Evolutionary conservation across 2,113 vertebrate species (phyloP).

Genomic region (Hepsetus odoe): DNA sequence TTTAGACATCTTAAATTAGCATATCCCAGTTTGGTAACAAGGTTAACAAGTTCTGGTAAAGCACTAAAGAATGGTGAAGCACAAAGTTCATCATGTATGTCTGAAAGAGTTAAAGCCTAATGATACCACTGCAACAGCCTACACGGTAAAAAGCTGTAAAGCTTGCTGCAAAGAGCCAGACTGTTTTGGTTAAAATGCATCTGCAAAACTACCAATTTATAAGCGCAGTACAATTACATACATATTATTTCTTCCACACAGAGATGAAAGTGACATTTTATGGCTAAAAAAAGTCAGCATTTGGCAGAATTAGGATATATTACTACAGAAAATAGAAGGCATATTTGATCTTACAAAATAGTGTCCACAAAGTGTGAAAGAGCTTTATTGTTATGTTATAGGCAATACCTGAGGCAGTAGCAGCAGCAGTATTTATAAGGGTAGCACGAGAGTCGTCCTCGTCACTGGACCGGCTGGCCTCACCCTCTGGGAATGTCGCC

Average conservation of each 20-base stretch:
- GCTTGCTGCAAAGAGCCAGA: neutral
- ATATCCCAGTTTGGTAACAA: neutral
- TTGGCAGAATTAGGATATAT: neutral
- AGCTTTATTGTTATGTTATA: neutral
- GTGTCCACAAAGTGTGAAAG: conserved; percentile 15
- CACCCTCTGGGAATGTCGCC: conserved; percentile 67
- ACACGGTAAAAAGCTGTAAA: neutral
- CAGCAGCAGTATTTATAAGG: conserved; percentile 54
- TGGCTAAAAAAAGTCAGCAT: neutral
- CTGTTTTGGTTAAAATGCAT: neutral
- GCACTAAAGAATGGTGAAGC: neutral
- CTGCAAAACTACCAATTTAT: neutral
- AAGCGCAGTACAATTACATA: neutral
- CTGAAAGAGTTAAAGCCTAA: neutral
- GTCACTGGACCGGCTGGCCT: conserved; percentile 76
- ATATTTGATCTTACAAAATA: neutral
- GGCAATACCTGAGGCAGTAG: conserved; percentile 74
- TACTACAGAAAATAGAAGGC: neutral
- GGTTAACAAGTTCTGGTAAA: neutral
- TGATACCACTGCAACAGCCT: neutral
- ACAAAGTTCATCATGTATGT: neutral
- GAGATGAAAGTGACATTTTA: neutral
- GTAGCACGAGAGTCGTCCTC: conserved; percentile 74
- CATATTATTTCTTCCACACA: neutral
- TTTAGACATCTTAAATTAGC: too few relatives aligned